Evolutionary conservation across 2,888 invertebrate species (phyloP).

Genomic region (Apantesis nais): DNA sequence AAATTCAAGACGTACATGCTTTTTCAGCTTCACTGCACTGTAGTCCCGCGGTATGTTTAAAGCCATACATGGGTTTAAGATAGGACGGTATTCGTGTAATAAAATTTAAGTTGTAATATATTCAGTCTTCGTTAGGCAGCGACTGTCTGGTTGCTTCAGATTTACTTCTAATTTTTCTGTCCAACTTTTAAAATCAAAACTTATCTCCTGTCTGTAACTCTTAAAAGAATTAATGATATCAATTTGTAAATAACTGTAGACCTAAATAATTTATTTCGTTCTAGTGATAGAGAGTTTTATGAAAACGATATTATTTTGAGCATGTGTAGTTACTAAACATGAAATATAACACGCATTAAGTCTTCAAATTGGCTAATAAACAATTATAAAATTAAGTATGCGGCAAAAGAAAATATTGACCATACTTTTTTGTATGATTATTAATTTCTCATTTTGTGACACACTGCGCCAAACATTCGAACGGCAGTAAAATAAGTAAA

Average conservation of each 20-base stretch:
- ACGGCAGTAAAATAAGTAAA: not conserved
- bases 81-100: constrained; percentile 33
- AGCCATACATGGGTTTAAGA: constrained; percentile 41
- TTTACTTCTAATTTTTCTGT: not conserved
- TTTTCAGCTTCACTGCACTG: not conserved
- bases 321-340: not conserved
- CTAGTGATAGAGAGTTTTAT: not conserved
- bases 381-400: not conserved
- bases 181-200: not conserved
- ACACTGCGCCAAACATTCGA: not conserved
- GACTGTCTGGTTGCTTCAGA: not conserved
- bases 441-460: not conserved
- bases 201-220: too few species aligned
- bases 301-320: not conserved
- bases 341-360: not conserved
- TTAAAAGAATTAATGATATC: too few species aligned
- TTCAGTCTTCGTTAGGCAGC: not conserved
- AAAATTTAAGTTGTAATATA: constrained; percentile 5
- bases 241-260: too few species aligned
- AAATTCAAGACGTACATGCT: not conserved
- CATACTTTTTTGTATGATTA: not conserved
- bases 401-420: too few species aligned
- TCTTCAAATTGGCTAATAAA: not conserved
- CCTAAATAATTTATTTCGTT: not conserved
- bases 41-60: constrained; percentile 4